Conservation (phyloP, 2,888 invertebrate genomes). For the Thymelicus lineola region DNA sequence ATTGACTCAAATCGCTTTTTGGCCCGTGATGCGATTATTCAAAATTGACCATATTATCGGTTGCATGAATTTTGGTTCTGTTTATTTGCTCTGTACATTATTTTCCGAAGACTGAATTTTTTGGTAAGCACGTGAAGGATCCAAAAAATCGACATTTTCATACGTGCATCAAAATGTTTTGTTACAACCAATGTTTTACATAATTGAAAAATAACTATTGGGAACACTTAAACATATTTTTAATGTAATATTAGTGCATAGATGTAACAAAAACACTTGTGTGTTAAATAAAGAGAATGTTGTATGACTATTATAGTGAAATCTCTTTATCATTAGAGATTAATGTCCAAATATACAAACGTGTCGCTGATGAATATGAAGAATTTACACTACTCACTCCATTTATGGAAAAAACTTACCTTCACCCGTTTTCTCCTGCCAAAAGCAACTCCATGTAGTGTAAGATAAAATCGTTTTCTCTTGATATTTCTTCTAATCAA, state of each 20-base stretch:
- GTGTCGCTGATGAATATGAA: slow-evolving; percentile 13
- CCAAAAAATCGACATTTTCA: slow-evolving; percentile 28
- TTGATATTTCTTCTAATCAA: slow-evolving; percentile 30
- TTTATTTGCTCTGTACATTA: slow-evolving; percentile 40
- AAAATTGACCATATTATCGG: slow-evolving; percentile 39
- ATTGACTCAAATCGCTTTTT: slow-evolving; percentile 55
- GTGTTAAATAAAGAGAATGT: slow-evolving; percentile 72
- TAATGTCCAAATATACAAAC: slow-evolving; percentile 41
- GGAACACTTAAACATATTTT: slow-evolving; percentile 85
- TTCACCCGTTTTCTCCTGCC: not conserved
- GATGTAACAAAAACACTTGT: slow-evolving; percentile 68
- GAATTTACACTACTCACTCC: not conserved
- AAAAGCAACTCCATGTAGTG: not conserved
- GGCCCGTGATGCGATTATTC: slow-evolving; percentile 49
- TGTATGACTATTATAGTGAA: slow-evolving; percentile 73
- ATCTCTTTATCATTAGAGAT: slow-evolving; percentile 77
- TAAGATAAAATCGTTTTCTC: not conserved
- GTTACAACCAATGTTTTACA: slow-evolving; percentile 61
- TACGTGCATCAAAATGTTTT: slow-evolving; percentile 23
- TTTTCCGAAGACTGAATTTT: slow-evolving; percentile 41
- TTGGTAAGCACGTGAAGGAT: slow-evolving; percentile 13
- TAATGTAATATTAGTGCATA: slow-evolving; percentile 82
- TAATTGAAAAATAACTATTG: slow-evolving; percentile 79
- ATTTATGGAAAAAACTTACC: not conserved
- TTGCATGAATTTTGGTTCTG: slow-evolving; percentile 24